phyloP scores from a whole-genome alignment of 2,888 invertebrate species.

The Eristalis pertinax region DNA sequence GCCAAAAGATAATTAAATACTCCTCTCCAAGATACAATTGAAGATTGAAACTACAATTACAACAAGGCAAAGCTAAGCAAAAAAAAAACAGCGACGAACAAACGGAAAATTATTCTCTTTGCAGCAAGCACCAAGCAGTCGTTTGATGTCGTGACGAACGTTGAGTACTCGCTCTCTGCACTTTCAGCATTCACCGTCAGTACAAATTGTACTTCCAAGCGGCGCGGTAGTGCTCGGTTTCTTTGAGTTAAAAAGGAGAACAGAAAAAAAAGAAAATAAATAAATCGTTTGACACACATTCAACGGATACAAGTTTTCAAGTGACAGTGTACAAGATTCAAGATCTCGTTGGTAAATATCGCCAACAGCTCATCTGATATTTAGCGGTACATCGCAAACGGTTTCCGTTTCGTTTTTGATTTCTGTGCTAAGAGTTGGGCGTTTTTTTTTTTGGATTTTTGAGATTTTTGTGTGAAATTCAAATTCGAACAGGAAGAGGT shows the following conservation, averaged over 20 bases:
- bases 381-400: neutral
- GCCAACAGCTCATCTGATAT: neutral
- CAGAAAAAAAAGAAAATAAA: neutral
- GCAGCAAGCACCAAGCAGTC: neutral
- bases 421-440: neutral
- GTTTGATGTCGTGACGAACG: neutral
- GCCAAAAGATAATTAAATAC: constrained; percentile 20
- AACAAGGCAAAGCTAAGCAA: constrained; percentile 25
- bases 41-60: constrained; percentile 48
- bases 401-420: neutral
- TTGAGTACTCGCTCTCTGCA: constrained; percentile 1
- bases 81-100: neutral
- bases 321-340: neutral
- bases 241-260: neutral
- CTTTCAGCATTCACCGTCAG: constrained; percentile 66
- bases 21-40: constrained; percentile 57
- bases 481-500: neutral
- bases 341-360: neutral
- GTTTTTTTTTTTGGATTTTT: neutral
- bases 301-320: neutral
- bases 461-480: neutral
- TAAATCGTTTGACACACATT: neutral
- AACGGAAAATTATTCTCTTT: constrained; percentile 46
- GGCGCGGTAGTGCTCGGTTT: constrained; percentile 75
- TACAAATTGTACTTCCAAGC: constrained; percentile 78